These are phyloP conservation scores for Hepsetus odoe DNA, from an alignment of 2,113 vertebrate species.

Conservation along the genomic window DNA sequence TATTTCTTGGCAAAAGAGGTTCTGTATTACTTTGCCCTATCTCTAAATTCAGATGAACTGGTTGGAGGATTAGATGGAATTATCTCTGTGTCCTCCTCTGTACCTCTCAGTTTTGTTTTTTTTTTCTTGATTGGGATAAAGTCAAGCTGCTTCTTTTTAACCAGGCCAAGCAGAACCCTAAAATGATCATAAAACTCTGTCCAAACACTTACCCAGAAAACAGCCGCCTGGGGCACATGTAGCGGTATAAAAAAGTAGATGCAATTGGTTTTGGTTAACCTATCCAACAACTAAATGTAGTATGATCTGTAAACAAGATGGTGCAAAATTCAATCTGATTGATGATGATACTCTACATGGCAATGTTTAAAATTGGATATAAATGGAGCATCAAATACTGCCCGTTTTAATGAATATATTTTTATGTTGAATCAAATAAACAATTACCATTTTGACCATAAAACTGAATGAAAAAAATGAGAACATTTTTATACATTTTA, in stretches of 20 bases:
- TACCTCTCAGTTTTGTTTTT: constrained; percentile 33
- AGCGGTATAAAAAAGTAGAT: background rate
- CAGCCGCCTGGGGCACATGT: background rate
- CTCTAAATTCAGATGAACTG: constrained; percentile 49
- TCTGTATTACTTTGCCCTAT: constrained; percentile 43
- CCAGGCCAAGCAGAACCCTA: constrained; percentile 5
- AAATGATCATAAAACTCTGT: background rate
- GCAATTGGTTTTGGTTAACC: constrained; percentile 6
- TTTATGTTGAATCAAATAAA: too few species aligned
- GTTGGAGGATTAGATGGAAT: constrained; percentile 48
- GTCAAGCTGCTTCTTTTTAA: constrained; percentile 39
- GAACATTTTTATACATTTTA: background rate
- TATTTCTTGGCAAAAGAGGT: constrained; percentile 36
- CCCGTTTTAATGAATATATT: too few species aligned
- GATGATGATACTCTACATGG: too few species aligned
- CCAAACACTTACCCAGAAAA: constrained; percentile 26
- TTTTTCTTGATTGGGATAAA: constrained; percentile 40
- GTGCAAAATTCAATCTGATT: too few species aligned
- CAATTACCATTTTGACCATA: too few species aligned
- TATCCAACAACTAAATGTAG: background rate
- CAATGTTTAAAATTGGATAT: too few species aligned
- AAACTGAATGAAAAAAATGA: too few species aligned
- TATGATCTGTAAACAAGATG: background rate
- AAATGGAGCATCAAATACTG: too few species aligned
- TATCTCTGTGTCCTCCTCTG: constrained; percentile 47